These are phyloP conservation scores for Limnephilus auricula DNA, from an alignment of 2,888 invertebrate genomes.

Conservation along the genomic window DNA sequence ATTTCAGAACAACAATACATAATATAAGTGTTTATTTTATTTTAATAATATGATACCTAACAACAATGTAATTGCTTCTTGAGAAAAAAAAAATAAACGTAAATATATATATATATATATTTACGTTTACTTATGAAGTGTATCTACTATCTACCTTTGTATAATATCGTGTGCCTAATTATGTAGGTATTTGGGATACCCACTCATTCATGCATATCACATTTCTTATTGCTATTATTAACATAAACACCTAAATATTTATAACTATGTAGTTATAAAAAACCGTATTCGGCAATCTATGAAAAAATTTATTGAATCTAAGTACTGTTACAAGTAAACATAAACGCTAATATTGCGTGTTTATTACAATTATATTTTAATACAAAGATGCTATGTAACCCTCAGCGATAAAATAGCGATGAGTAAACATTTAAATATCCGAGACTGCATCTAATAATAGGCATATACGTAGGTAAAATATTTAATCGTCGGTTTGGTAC, in stretches of 20 bases:
- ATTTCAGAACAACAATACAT: too few relatives aligned
- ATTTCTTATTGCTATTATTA: neutral
- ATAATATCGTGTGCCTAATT: too few relatives aligned
- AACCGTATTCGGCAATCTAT: too few relatives aligned
- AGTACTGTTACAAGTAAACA: neutral
- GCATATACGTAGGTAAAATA: neutral
- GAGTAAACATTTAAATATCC: constrained; percentile 15
- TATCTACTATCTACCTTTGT: neutral
- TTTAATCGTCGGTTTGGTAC: neutral
- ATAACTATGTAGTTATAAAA: neutral
- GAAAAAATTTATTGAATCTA: neutral
- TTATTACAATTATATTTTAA: neutral
- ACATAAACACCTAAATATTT: neutral
- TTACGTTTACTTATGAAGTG: neutral
- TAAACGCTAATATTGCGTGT: neutral
- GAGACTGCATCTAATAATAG: constrained; percentile 27
- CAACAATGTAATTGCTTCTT: too few relatives aligned
- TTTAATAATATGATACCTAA: too few relatives aligned
- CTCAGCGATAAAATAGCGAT: constrained; percentile 42
- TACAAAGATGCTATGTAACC: neutral
- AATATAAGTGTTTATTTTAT: too few relatives aligned
- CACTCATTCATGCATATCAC: neutral
- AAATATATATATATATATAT: too few relatives aligned
- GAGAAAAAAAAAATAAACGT: too few relatives aligned
- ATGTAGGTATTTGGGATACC: neutral